Evolutionary conservation across 2,888 invertebrate species (phyloP).

Genomic region (Hololepta plana): DNA sequence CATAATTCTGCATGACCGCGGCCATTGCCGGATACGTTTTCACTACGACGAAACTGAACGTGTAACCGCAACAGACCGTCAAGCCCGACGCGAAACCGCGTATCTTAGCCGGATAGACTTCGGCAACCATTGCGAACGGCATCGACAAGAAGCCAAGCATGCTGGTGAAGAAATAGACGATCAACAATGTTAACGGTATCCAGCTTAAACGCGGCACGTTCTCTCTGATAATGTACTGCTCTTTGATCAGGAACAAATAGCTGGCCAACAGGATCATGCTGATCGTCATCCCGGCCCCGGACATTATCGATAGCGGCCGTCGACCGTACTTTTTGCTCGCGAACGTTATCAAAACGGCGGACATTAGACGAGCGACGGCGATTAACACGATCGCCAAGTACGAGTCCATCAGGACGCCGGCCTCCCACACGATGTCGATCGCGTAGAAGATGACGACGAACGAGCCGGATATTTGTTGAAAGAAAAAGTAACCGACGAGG

Average conservation of each 20-base stretch:
- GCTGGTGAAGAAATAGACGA: slow-evolving; percentile 31
- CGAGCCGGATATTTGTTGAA: slow-evolving; percentile 38
- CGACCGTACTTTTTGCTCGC: slow-evolving; percentile 36
- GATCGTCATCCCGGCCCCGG: slow-evolving; percentile 35
- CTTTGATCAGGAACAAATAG: slow-evolving; percentile 22
- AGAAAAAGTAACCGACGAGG: slow-evolving; percentile 32
- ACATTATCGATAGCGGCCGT: slow-evolving; percentile 35
- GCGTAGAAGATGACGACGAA: slow-evolving; percentile 38
- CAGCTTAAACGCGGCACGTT: slow-evolving; percentile 15
- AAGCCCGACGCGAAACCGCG: slow-evolving; percentile 32
- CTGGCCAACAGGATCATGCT: slow-evolving; percentile 31
- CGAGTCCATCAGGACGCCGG: slow-evolving; percentile 28
- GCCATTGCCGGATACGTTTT: slow-evolving; percentile 32
- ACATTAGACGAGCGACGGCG: slow-evolving; percentile 28
- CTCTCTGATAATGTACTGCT: slow-evolving; percentile 15
- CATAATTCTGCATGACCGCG: slow-evolving; percentile 23
- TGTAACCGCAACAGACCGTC: slow-evolving; percentile 29
- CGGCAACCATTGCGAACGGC: slow-evolving; percentile 38
- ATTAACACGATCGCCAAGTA: slow-evolving; percentile 32
- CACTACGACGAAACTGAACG: slow-evolving; percentile 33
- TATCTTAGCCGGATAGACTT: slow-evolving; percentile 33
- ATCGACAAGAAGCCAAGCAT: slow-evolving; percentile 35
- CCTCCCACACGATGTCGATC: slow-evolving; percentile 29
- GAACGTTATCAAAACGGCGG: slow-evolving; percentile 27
- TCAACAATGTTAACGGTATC: slow-evolving; percentile 27